These are phyloP conservation scores for Perognathus longimembris DNA, from an alignment of 2,113 vertebrate genomes.

Conservation along the genomic window DNA sequence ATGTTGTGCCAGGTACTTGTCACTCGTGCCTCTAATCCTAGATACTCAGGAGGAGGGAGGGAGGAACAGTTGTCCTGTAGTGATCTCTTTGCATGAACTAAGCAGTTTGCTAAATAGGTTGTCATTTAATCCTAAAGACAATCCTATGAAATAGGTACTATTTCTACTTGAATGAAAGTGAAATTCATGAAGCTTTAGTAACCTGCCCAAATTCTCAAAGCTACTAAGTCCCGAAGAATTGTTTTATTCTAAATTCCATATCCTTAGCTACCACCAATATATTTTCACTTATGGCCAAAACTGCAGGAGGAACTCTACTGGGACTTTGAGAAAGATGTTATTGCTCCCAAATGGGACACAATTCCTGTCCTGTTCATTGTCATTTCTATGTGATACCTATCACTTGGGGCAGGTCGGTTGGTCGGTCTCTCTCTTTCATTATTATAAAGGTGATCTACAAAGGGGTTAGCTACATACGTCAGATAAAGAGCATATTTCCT, in stretches of 20 bases:
- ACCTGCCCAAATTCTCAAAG: conserved; percentile 12
- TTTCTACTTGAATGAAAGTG: background rate
- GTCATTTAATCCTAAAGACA: conserved; percentile 13
- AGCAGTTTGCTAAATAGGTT: background rate
- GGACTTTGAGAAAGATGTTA: background rate
- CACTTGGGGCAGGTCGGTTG: background rate
- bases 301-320: background rate
- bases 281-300: background rate
- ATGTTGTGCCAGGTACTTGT: too few species aligned
- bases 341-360: background rate
- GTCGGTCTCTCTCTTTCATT: background rate
- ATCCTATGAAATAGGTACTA: background rate
- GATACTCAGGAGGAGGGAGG: too few species aligned
- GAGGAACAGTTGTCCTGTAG: background rate
- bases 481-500: too few species aligned
- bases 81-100: background rate
- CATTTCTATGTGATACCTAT: background rate
- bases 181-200: background rate
- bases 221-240: conserved; percentile 3
- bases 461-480: too few species aligned
- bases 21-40: background rate
- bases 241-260: conserved; percentile 41
- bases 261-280: background rate
- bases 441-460: too few species aligned
- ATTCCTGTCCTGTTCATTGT: background rate